phyloP scores from a whole-genome alignment of 35 echinoderm and acorn worm species.

The Heliocidaris tuberculata region DNA sequence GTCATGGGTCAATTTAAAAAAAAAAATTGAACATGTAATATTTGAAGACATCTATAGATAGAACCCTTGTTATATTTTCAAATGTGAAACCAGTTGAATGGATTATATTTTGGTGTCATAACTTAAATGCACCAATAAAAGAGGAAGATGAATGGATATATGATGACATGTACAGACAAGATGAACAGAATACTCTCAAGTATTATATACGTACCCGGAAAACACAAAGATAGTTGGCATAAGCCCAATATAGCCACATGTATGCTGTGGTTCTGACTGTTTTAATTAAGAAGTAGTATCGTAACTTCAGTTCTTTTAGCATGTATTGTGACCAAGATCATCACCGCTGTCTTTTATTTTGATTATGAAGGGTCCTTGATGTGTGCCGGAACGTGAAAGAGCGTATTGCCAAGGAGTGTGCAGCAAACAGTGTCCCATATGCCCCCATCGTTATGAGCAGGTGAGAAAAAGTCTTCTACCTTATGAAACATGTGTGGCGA shows the following conservation, averaged over 20 bases:
- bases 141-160: no score
- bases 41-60: no score
- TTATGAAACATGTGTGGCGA: background rate
- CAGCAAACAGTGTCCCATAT: slow-evolving; percentile 72
- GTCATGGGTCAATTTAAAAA: no score
- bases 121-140: no score
- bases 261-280: background rate
- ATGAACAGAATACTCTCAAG: no score
- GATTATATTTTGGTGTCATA: no score
- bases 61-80: no score
- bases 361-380: slow-evolving; percentile 77
- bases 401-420: slow-evolving; percentile 76
- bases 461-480: slow-evolving; percentile 38
- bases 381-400: slow-evolving; percentile 97
- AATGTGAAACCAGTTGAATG: no score
- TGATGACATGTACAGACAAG: no score
- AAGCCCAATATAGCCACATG: background rate
- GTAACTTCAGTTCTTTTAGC: background rate
- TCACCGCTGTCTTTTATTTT: background rate
- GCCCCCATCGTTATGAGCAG: slow-evolving; percentile 77
- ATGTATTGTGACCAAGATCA: no score
- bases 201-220: background rate
- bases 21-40: no score
- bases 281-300: background rate
- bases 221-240: background rate